phyloP scores from a whole-genome alignment of 92 coral and sea anemone genomes.

The Plumapathes pennacea region DNA sequence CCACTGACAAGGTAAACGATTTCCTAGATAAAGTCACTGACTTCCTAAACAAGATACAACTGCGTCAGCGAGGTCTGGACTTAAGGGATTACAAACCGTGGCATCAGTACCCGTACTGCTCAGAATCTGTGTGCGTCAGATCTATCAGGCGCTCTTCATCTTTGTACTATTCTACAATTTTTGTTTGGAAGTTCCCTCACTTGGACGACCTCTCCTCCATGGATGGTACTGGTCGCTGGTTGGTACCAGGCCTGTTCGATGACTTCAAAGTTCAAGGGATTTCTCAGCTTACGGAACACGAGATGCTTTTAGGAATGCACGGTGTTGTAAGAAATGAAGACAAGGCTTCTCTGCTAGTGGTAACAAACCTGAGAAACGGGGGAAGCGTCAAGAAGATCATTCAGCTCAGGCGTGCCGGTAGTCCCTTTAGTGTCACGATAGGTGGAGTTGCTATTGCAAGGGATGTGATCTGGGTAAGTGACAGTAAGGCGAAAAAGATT shows the following conservation, averaged over 20 bases:
- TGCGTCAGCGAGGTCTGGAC: constrained; percentile 89
- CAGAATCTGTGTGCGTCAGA: constrained; percentile 78
- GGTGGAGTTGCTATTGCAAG: constrained; percentile 85
- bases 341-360: constrained; percentile 78
- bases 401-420: constrained; percentile 58
- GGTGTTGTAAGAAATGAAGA: constrained; percentile 80
- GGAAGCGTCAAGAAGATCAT: constrained; percentile 78
- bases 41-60: constrained; percentile 75
- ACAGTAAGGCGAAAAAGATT: constrained; percentile 52
- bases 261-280: constrained; percentile 84
- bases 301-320: constrained; percentile 82
- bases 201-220: constrained; percentile 92
- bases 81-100: constrained; percentile 61
- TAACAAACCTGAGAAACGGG: constrained; percentile 54
- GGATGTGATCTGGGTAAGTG: constrained; percentile 77
- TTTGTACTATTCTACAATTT: constrained; percentile 68
- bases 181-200: constrained; percentile 89
- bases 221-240: constrained; percentile 80
- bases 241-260: constrained; percentile 91
- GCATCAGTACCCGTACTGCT: constrained; percentile 79
- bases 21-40: constrained; percentile 70
- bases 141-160: constrained; percentile 76
- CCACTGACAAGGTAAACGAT: constrained; percentile 54
- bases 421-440: constrained; percentile 59
- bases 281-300: constrained; percentile 55